Evolutionary conservation across 2,113 vertebrate species (phyloP).

Genomic region (Epinephelus moara): DNA sequence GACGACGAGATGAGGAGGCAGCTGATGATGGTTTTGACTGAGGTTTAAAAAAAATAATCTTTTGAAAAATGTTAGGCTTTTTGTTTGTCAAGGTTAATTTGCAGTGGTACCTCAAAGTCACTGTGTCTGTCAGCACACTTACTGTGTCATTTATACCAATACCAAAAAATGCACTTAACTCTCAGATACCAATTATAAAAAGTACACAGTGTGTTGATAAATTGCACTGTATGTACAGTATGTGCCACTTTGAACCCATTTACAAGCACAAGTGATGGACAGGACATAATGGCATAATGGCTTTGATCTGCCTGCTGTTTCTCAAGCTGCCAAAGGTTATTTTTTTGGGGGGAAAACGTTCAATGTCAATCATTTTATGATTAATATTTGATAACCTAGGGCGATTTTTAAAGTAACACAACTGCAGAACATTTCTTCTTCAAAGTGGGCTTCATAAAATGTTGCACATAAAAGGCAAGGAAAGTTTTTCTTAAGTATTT

Average conservation of each 20-base stretch:
- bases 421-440: not conserved
- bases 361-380: not conserved
- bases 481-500: not conserved
- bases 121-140: not conserved
- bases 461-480: not conserved
- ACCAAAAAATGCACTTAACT: not conserved
- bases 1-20: too few species aligned
- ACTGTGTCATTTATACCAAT: too few species aligned
- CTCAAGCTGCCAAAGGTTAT: constrained; percentile 56
- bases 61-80: too few species aligned
- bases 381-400: not conserved
- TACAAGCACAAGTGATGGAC: constrained; percentile 22
- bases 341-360: not conserved
- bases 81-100: too few species aligned
- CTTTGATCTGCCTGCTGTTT: constrained; percentile 50
- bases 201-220: too few species aligned
- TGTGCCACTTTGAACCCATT: too few species aligned
- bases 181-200: too few species aligned
- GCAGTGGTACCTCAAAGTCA: too few species aligned
- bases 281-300: not conserved
- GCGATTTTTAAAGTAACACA: not conserved
- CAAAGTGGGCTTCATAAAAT: not conserved
- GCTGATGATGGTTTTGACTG: not conserved
- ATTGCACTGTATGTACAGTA: too few species aligned
- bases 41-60: too few species aligned